Conservation (phyloP, 1,140 invertebrate genomes). For the Nylanderia fulva region DNA sequence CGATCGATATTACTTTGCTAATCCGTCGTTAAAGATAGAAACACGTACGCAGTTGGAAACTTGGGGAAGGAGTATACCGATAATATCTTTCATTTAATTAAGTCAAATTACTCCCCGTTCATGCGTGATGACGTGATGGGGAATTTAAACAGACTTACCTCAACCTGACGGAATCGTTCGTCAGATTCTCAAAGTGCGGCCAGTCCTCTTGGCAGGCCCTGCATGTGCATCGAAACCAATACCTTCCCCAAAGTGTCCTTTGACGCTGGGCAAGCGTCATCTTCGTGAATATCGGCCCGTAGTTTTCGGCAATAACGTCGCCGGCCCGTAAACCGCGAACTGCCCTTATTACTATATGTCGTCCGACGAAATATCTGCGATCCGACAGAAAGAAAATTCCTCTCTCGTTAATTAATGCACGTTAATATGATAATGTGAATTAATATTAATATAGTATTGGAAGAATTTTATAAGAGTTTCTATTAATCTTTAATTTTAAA, state of each 20-base stretch:
- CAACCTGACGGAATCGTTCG: slow-evolving; percentile 77
- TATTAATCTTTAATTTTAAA: too few relatives aligned
- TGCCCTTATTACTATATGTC: slow-evolving; percentile 90
- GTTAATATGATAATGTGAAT: neutral
- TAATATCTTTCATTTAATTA: slow-evolving; percentile 31
- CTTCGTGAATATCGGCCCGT: slow-evolving; percentile 93
- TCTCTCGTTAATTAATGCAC: neutral
- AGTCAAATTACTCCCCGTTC: slow-evolving; percentile 39
- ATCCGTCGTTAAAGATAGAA: slow-evolving; percentile 9
- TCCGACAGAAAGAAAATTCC: slow-evolving; percentile 43
- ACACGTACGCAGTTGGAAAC: neutral
- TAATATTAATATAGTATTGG: too few relatives aligned
- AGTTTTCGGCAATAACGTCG: slow-evolving; percentile 93
- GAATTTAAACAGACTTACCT: slow-evolving; percentile 69
- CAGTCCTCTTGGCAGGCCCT: slow-evolving; percentile 91
- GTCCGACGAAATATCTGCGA: slow-evolving; percentile 91
- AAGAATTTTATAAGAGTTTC: too few relatives aligned
- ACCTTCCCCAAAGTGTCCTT: slow-evolving; percentile 89
- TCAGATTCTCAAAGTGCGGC: slow-evolving; percentile 89
- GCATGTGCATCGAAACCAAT: slow-evolving; percentile 93
- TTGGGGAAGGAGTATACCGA: neutral
- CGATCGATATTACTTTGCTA: slow-evolving; percentile 37
- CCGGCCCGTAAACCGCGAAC: slow-evolving; percentile 88
- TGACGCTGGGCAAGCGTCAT: slow-evolving; percentile 88
- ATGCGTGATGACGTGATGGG: slow-evolving; percentile 1